Conservation (phyloP, 2,888 invertebrate species). For the Creontiades dilutus region DNA sequence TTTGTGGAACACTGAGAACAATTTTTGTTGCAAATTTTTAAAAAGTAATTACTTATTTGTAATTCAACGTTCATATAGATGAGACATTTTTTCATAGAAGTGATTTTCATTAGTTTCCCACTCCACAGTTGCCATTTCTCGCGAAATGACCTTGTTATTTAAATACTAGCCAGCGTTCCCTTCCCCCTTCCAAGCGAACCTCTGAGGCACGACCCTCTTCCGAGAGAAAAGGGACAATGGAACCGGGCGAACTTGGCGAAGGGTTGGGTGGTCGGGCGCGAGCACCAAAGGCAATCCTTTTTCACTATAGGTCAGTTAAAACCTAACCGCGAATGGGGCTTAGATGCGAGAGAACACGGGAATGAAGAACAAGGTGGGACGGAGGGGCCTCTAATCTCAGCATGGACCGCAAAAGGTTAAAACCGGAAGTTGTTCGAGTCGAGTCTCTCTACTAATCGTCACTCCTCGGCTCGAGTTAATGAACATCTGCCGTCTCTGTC, state of each 20-base stretch:
- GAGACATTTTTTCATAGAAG: too few relatives aligned
- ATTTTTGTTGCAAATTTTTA: too few relatives aligned
- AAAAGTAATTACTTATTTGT: too few relatives aligned
- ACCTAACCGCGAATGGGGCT: conserved; percentile 12
- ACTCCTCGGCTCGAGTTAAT: conserved; percentile 6
- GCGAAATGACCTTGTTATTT: background rate
- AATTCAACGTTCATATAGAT: too few relatives aligned
- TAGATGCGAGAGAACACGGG: background rate
- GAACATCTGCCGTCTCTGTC: conserved; percentile 26
- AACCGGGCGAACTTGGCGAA: background rate
- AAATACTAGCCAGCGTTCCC: conserved; percentile 31
- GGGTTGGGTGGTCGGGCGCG: background rate
- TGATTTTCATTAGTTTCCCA: too few relatives aligned
- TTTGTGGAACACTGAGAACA: too few relatives aligned
- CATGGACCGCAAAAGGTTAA: conserved; percentile 29
- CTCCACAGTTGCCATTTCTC: too few relatives aligned
- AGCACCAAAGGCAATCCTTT: background rate
- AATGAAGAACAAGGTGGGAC: background rate
- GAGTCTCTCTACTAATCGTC: conserved; percentile 13
- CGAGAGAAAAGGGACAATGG: conserved; percentile 29
- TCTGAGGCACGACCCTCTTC: background rate
- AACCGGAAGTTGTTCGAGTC: background rate
- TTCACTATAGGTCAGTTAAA: background rate
- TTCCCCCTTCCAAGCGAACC: background rate
- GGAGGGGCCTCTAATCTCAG: background rate